These are phyloP conservation scores for Mesochorus sp. DNA, from an alignment of 2,888 invertebrate species.

Conservation along the genomic window DNA sequence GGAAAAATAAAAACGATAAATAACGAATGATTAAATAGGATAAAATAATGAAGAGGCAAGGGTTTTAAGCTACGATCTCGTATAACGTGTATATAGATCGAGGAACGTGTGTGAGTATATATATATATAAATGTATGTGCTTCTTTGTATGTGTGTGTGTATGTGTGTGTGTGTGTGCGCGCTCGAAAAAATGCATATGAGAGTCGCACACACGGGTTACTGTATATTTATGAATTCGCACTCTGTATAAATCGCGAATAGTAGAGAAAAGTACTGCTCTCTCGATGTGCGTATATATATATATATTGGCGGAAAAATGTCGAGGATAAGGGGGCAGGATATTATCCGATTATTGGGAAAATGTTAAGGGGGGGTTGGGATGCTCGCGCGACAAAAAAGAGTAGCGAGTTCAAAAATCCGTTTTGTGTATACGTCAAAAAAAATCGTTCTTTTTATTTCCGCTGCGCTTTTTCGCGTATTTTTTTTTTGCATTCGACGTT, in stretches of 20 bases:
- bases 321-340: slow-evolving; percentile 7
- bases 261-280: slow-evolving; percentile 24
- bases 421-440: slow-evolving; percentile 35
- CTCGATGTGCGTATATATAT: too few species aligned
- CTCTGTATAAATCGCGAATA: background rate
- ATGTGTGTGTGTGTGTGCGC: background rate
- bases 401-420: slow-evolving; percentile 71
- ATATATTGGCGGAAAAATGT: background rate
- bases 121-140: too few species aligned
- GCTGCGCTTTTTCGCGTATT: too few species aligned
- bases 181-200: slow-evolving; percentile 17
- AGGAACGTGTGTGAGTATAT: too few species aligned
- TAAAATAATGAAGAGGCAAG: slow-evolving; percentile 48
- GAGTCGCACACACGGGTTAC: background rate
- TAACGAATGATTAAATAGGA: slow-evolving; percentile 58
- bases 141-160: too few species aligned
- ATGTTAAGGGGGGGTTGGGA: too few species aligned
- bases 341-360: background rate
- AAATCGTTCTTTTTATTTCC: too few species aligned
- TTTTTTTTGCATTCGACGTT: too few species aligned
- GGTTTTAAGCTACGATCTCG: slow-evolving; percentile 55
- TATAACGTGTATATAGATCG: slow-evolving; percentile 11
- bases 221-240: background rate
- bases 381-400: slow-evolving; percentile 58
- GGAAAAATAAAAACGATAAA: slow-evolving; percentile 67